Evolutionary conservation across 2,888 invertebrate species (phyloP).

Genomic region (Pristionchus entomophagus): DNA sequence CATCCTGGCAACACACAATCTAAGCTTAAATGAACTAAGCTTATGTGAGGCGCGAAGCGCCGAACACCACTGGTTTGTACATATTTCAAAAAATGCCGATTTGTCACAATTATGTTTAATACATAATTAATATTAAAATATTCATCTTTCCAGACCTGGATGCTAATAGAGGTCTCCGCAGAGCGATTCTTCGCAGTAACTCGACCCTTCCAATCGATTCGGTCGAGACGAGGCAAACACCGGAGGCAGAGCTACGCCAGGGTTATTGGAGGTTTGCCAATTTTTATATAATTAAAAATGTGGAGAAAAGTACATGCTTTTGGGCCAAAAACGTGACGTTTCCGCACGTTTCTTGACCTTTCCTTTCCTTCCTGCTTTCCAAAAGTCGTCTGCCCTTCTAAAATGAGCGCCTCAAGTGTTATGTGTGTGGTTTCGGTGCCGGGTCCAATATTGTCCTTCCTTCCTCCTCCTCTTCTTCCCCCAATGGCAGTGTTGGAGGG

Average conservation of each 20-base stretch:
- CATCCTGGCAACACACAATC: too few relatives aligned
- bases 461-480: too few relatives aligned
- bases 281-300: neutral
- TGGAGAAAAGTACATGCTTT: too few relatives aligned
- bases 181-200: constrained; percentile 68
- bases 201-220: constrained; percentile 59
- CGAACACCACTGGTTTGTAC: too few relatives aligned
- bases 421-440: neutral
- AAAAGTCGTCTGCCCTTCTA: neutral
- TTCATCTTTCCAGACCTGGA: constrained; percentile 66
- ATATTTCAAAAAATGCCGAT: too few relatives aligned
- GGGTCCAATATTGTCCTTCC: too few relatives aligned
- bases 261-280: constrained; percentile 53
- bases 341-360: neutral
- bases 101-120: too few relatives aligned
- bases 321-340: constrained; percentile 7
- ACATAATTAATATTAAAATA: neutral
- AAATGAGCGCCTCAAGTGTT: constrained; percentile 18
- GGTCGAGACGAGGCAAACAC: constrained; percentile 52
- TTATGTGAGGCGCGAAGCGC: too few relatives aligned
- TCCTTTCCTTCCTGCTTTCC: neutral
- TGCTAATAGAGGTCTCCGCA: constrained; percentile 66
- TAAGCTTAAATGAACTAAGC: too few relatives aligned
- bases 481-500: too few relatives aligned
- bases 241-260: constrained; percentile 55